These are phyloP conservation scores for Pseudoatta argentina DNA, from an alignment of 1,140 invertebrate genomes.

Conservation along the genomic window DNA sequence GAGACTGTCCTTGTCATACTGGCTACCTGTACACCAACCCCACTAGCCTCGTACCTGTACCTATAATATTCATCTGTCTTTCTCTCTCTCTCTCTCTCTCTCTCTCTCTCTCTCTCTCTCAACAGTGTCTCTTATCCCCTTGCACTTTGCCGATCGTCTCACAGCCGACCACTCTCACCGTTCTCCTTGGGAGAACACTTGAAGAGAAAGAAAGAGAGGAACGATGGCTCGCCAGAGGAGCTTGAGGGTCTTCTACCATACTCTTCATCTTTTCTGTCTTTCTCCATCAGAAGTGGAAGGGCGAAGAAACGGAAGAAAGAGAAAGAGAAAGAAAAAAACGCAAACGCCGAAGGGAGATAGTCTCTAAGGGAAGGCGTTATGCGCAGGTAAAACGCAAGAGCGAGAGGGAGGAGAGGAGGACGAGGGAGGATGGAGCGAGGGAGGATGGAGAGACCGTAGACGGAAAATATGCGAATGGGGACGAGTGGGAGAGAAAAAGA, in stretches of 20 bases:
- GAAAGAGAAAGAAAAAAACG: conserved; percentile 43
- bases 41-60: conserved; percentile 50
- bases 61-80: neutral
- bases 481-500: conserved; percentile 63
- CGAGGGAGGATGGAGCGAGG: conserved; percentile 13
- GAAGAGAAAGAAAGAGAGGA: neutral
- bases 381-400: conserved; percentile 63
- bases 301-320: conserved; percentile 34
- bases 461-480: conserved; percentile 61
- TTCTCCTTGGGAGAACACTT: neutral
- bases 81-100: conserved; percentile 10
- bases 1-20: conserved; percentile 65
- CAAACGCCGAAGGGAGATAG: conserved; percentile 51
- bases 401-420: conserved; percentile 31
- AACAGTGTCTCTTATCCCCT: neutral
- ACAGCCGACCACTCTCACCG: conserved; percentile 32
- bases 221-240: conserved; percentile 16
- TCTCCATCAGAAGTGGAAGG: conserved; percentile 64
- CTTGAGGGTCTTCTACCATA: conserved; percentile 28
- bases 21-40: conserved; percentile 80
- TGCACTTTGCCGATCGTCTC: conserved; percentile 27
- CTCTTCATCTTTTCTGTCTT: conserved; percentile 60
- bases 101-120: neutral
- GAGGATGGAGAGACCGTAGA: conserved; percentile 63
- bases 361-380: conserved; percentile 48